These are phyloP conservation scores for Cephalotes varians DNA, from an alignment of 2,888 invertebrate genomes.

Conservation along the genomic window DNA sequence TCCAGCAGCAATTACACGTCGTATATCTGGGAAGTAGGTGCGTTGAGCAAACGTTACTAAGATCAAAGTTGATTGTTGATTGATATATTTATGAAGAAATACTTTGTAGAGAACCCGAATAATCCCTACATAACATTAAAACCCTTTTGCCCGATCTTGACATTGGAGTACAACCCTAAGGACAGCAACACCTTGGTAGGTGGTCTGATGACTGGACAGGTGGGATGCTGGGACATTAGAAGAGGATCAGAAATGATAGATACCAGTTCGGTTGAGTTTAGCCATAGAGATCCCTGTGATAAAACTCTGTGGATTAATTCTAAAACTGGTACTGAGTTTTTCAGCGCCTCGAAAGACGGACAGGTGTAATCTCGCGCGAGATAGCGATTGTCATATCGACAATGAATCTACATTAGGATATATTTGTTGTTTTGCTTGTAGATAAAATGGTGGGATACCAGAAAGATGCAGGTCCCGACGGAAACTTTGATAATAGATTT, in stretches of 20 bases:
- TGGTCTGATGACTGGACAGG: conserved; percentile 83
- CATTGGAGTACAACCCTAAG: conserved; percentile 84
- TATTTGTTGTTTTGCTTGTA: conserved; percentile 59
- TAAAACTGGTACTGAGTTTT: conserved; percentile 97
- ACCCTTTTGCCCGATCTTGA: conserved; percentile 80
- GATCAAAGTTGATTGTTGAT: background rate
- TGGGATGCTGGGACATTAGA: conserved; percentile 94
- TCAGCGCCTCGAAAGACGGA: conserved; percentile 97
- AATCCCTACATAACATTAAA: conserved; percentile 81
- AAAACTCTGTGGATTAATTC: conserved; percentile 97
- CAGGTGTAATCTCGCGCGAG: conserved; percentile 87
- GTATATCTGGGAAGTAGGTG: conserved; percentile 90
- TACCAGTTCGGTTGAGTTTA: conserved; percentile 92
- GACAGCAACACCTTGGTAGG: conserved; percentile 82
- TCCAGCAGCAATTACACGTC: conserved; percentile 86
- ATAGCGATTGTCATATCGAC: conserved; percentile 59
- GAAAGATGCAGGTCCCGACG: conserved; percentile 91
- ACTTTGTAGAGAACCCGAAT: conserved; percentile 82
- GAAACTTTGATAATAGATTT: conserved; percentile 92
- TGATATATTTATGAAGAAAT: background rate
- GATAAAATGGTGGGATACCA: conserved; percentile 90
- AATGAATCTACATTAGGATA: background rate
- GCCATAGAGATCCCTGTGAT: conserved; percentile 95
- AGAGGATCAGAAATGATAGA: conserved; percentile 94
- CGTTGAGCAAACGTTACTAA: conserved; percentile 59